Conservation (phyloP, 2,797 vertebrate genomes). For the Haliaeetus albicilla region DNA sequence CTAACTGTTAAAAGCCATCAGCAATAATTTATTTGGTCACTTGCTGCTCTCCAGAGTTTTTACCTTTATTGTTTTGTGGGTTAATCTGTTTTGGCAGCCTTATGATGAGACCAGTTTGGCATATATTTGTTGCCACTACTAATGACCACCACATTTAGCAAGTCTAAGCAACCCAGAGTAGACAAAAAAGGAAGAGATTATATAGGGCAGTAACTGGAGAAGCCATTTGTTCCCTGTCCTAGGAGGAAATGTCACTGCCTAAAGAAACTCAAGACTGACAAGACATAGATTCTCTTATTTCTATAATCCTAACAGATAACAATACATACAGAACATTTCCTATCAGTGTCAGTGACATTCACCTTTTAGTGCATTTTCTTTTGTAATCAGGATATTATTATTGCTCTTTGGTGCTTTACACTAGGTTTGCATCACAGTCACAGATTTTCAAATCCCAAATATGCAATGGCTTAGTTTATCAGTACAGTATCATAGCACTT, state of each 20-base stretch:
- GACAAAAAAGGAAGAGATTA: neutral
- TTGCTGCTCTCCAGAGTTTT: neutral
- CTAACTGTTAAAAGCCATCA: neutral
- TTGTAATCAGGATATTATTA: neutral
- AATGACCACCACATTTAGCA: neutral
- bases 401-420: neutral
- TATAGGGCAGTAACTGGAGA: neutral
- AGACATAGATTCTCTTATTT: neutral
- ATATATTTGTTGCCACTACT: neutral
- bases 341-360: neutral
- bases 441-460: neutral
- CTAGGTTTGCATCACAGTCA: neutral
- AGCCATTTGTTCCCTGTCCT: neutral
- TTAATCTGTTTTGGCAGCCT: neutral
- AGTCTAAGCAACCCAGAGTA: neutral
- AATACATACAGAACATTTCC: neutral
- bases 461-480: neutral
- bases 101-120: neutral
- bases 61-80: neutral
- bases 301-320: neutral
- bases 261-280: neutral
- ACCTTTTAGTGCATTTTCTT: neutral
- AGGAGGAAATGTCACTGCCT: neutral
- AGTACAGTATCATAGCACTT: neutral
- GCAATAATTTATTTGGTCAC: neutral